phyloP scores from a whole-genome alignment of 2,888 invertebrate genomes.

The Nymphalis urticae region DNA sequence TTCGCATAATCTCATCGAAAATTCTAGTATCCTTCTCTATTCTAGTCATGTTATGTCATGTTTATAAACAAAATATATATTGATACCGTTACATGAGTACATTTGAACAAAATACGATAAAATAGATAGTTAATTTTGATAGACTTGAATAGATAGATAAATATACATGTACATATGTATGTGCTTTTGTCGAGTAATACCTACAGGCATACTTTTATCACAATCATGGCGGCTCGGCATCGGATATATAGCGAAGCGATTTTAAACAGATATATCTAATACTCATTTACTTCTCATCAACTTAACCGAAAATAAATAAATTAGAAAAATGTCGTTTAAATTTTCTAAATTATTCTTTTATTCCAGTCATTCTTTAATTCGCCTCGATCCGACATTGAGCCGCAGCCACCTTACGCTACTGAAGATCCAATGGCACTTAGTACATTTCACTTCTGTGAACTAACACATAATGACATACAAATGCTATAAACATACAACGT shows the following conservation, averaged over 20 bases:
- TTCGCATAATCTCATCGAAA: neutral
- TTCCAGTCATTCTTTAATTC: neutral
- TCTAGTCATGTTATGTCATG: neutral
- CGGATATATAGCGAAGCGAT: neutral
- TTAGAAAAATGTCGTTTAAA: neutral
- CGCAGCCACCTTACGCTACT: neutral
- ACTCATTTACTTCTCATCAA: neutral
- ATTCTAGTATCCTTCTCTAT: neutral
- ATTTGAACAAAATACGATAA: neutral
- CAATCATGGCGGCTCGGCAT: slow-evolving; percentile 1
- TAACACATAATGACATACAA: slow-evolving; percentile 15
- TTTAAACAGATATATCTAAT: neutral
- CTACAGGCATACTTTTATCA: slow-evolving; percentile 2
- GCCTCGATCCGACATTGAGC: neutral
- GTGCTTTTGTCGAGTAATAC: slow-evolving; percentile 1
- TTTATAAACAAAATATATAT: neutral
- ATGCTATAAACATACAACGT: slow-evolving; percentile 16
- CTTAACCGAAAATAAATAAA: slow-evolving; percentile 1
- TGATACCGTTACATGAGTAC: neutral
- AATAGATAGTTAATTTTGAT: neutral
- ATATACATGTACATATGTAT: neutral
- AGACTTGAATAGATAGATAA: neutral
- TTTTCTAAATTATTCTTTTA: neutral
- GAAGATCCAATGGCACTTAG: slow-evolving; percentile 23
- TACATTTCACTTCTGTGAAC: slow-evolving; percentile 13